phyloP scores from a whole-genome alignment of 2,113 vertebrate genomes.

The Thamnaconus septentrionalis region DNA sequence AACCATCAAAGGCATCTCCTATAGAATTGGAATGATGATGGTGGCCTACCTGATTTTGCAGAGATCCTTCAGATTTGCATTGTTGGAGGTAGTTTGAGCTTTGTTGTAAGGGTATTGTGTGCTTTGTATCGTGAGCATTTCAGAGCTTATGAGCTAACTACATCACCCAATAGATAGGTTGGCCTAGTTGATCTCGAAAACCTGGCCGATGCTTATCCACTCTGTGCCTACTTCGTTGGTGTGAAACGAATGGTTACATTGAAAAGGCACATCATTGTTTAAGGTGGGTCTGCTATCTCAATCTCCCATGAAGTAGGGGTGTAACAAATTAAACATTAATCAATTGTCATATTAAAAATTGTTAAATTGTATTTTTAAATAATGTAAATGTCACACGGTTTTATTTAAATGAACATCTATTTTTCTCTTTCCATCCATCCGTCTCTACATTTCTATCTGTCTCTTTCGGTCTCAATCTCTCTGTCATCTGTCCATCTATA shows the following conservation, averaged over 20 bases:
- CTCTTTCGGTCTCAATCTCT: too few species aligned
- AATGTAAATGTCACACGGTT: too few species aligned
- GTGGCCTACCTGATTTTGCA: constrained; percentile 33
- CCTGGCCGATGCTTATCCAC: background rate
- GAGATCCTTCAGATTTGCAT: constrained; percentile 35
- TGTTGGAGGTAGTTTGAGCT: constrained; percentile 4
- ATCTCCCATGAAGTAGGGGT: too few species aligned
- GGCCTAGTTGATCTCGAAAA: constrained; percentile 8
- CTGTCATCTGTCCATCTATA: too few species aligned
- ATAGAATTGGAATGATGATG: constrained; percentile 24
- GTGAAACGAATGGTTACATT: background rate
- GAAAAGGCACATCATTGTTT: background rate
- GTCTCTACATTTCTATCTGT: too few species aligned
- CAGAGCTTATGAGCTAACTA: constrained; percentile 12
- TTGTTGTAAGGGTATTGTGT: constrained; percentile 9
- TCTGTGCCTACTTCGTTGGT: background rate
- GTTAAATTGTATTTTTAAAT: too few species aligned
- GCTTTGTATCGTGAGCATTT: constrained; percentile 16
- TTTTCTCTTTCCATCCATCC: too few species aligned
- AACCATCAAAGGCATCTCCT: constrained; percentile 15
- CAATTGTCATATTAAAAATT: too few species aligned
- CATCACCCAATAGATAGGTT: constrained; percentile 14
- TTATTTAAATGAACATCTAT: too few species aligned
- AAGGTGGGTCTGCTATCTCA: too few species aligned
- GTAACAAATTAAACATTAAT: background rate